Percentiles rank a stretch among this genome's conserved stretches.
Evolutionary conservation across 2,888 invertebrate species (phyloP).

Genomic region (Matsumyia berberina): DNA sequence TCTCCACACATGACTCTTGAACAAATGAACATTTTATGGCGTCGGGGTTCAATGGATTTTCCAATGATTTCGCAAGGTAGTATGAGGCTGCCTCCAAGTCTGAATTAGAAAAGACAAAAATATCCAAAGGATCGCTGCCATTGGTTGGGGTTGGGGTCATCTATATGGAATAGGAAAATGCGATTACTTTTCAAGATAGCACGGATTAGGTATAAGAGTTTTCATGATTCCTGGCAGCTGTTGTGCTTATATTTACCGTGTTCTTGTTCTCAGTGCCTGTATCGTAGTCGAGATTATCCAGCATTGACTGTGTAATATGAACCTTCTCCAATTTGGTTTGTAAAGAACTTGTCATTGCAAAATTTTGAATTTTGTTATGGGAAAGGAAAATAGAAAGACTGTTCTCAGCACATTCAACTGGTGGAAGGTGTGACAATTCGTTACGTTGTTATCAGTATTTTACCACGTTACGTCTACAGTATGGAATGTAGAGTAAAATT

Average conservation of each 20-base stretch:
- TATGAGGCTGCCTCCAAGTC: conserved; percentile 81
- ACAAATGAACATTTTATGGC: too few relatives aligned
- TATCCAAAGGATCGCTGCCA: conserved; percentile 72
- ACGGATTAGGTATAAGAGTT: not conserved
- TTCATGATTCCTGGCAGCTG: not conserved
- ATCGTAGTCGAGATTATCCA: conserved; percentile 77
- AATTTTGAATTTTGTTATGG: not conserved
- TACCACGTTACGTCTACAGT: not conserved
- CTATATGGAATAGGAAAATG: conserved; percentile 33
- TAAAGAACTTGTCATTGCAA: conserved; percentile 43
- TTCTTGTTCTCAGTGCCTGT: not conserved
- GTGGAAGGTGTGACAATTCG: not conserved
- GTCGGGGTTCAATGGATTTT: conserved; percentile 77
- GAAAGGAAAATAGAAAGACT: not conserved
- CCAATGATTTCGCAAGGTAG: conserved; percentile 79
- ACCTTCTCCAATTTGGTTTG: conserved; percentile 9
- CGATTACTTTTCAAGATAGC: conserved; percentile 28
- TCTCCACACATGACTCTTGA: too few relatives aligned
- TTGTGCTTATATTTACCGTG: conserved; percentile 4
- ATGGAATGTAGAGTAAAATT: not conserved
- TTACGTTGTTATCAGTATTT: not conserved
- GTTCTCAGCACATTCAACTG: not conserved
- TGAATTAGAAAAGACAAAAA: conserved; percentile 81
- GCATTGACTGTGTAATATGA: conserved; percentile 76
- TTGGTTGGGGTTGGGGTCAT: not conserved